Base-by-base conservation (phyloP, 2,888 invertebrate species). In the Trissonchulus sp. region DNA sequence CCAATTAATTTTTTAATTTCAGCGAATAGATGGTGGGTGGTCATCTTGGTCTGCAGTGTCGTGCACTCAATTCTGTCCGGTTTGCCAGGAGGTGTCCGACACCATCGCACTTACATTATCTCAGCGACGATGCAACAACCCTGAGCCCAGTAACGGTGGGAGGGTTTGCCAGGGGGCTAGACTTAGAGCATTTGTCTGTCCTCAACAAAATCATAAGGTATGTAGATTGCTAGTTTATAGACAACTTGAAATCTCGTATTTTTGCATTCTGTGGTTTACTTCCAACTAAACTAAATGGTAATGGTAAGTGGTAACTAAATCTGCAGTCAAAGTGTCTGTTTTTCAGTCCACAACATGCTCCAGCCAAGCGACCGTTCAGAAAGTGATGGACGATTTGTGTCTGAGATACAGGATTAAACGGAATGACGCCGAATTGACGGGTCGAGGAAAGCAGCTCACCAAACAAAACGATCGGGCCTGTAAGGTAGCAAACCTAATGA, bases 401-500 rank as follows among this genome's bases (percentile, higher is more conserved):
- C 76, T 79, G 74, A 80, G 82, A 74, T 82, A 82, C 76, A 81
- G 81, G 73, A 76, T 79, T 33, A 75, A 79, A 73, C 81, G 81
- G 75, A 78, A 80, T 74, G 83, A 83, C 78, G 74, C 76, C 2
- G 83, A 84, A 63, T 76, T 83, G 73, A 83, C 83, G 38, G 83
- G 83, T 48, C 78, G 76, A 8, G 83, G 83, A 36, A 80, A 79
- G 74, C 83, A 84, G 76, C 78, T 83, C 69, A 83, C 78, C 38
- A 78, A 81, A 23, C 81, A 80, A 76, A 81, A 81, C 18, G 81
- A 81, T 72, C 76, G 83, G 75, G 83, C 83, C 15, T 83, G 83
- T 79, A 84, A 83, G 79, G 83, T 83, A n/a, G n/a, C n/a, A n/a
- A n/a, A n/a, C n/a, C n/a, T n/a, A n/a, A n/a, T n/a, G n/a, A n/a